A percentile compares a stretch with the other conserved stretches of the same genome.
These are phyloP conservation scores for Plodia interpunctella DNA, from an alignment of 1,140 invertebrate species.

Conservation along the genomic window DNA sequence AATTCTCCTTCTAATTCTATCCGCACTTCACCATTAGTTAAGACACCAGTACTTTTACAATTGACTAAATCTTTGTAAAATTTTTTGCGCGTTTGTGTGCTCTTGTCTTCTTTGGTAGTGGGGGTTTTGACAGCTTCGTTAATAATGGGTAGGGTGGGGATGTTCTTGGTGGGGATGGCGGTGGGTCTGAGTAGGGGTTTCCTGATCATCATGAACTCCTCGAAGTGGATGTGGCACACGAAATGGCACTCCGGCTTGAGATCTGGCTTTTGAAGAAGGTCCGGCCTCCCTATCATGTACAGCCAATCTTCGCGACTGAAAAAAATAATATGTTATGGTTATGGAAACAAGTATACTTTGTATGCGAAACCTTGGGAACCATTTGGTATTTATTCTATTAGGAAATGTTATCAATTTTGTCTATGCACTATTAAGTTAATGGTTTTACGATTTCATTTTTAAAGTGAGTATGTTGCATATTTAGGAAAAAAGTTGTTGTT, in stretches of 20 bases:
- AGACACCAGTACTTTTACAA: not conserved
- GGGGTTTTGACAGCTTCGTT: not conserved
- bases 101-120: not conserved
- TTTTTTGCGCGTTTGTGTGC: not conserved
- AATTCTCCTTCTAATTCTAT: not conserved
- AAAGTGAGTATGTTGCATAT: no score
- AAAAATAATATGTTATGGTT: not conserved
- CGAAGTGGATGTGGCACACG: constrained; percentile 3
- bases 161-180: constrained; percentile 1
- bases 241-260: not conserved
- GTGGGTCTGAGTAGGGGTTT: not conserved
- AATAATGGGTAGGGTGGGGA: not conserved
- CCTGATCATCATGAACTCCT: constrained; percentile 3
- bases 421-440: no score
- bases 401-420: no score
- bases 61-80: not conserved
- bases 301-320: not conserved
- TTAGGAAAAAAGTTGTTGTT: no score
- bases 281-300: not conserved
- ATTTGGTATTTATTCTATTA: no score
- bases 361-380: no score
- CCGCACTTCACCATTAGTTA: not conserved
- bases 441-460: no score
- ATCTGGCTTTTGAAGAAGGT: not conserved
- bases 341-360: no score